Evolutionary conservation across 2,797 vertebrate species (phyloP), one percentile per base, ranked within the genome.

Genomic region (Microctenopoma lineatum): DNA sequence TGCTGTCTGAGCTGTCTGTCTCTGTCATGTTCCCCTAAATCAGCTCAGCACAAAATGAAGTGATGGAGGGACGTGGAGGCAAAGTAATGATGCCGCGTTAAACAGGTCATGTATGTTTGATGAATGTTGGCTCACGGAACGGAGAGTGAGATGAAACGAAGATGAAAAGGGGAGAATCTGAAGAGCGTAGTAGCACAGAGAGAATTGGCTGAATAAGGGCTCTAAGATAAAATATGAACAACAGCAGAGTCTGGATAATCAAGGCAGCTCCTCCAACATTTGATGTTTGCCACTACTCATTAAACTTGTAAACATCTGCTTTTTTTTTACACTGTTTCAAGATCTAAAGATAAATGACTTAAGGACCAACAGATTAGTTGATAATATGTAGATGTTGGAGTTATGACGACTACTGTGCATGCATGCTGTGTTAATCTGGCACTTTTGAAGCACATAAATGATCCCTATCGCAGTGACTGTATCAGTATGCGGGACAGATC

Each of bases 51-150:
- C 44, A 70, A 76, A 72, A 76, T 34, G 32, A 32, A 32, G 29
- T 7, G 29, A 83, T 39, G 32, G 67, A 77, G 58, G 57, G 53
- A 48, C 54, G 61, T 59, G 61, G 72, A 83, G 79, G 66, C 63
- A 74, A 79, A 78, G 71, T 81, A 84, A 87, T 77, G 77, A 84
- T 63, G 76, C 52, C 45, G 70, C 59, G 55, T 77, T 67, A 79
- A 83, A 69, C 74, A 63, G 46, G 54, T 47, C 73, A 67, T 77
- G 58, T 39, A 59, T 71, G 78, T 82, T 85, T 86, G 83, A 84
- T 85, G 84, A 84, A 65, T 72, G 76, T 77, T 44, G 54, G 79
- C 38, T n/a, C 42, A 60, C 67, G 73, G 64, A 51, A 14, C 18
- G 56, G 53, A 64, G 59, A 73, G 51, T 26, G 53, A 77, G 80